Conservation (phyloP, 2,888 invertebrate genomes). For the Abrostola tripartita region DNA sequence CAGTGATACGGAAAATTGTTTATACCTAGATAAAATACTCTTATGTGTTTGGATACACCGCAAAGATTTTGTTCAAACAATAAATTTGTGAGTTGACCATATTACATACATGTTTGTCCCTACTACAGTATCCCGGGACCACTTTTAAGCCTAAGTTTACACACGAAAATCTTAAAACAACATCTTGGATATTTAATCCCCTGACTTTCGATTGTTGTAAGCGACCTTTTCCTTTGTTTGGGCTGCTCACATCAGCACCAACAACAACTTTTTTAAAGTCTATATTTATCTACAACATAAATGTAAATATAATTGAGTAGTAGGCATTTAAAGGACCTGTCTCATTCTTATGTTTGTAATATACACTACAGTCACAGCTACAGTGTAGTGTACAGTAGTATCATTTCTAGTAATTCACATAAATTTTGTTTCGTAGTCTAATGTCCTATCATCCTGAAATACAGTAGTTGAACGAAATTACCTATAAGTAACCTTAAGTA, state of each 20-base stretch:
- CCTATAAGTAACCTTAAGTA: no score
- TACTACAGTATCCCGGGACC: slow-evolving; percentile 15
- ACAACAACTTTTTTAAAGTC: slow-evolving; percentile 59
- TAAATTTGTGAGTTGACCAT: slow-evolving; percentile 20
- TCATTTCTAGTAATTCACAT: no score
- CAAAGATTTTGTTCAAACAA: slow-evolving; percentile 39
- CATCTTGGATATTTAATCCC: slow-evolving; percentile 45
- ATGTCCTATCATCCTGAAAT: no score
- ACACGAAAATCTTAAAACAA: slow-evolving; percentile 33
- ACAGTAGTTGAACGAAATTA: no score
- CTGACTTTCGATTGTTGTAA: slow-evolving; percentile 50
- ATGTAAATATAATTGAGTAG: no score
- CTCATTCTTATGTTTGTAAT: no score
- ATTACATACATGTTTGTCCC: slow-evolving; percentile 29
- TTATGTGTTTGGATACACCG: slow-evolving; percentile 18
- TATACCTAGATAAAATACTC: slow-evolving; percentile 13
- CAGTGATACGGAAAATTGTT: slow-evolving; percentile 14
- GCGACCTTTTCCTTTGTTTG: slow-evolving; percentile 55
- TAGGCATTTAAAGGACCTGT: no score
- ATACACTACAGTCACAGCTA: no score
- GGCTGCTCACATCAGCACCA: slow-evolving; percentile 60
- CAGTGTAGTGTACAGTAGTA: no score
- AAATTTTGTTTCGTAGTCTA: no score
- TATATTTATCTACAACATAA: neutral
- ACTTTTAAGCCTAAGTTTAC: slow-evolving; percentile 33